Evolutionary conservation across 2,888 invertebrate species (phyloP).

Genomic region (Phragmatobia fuliginosa): DNA sequence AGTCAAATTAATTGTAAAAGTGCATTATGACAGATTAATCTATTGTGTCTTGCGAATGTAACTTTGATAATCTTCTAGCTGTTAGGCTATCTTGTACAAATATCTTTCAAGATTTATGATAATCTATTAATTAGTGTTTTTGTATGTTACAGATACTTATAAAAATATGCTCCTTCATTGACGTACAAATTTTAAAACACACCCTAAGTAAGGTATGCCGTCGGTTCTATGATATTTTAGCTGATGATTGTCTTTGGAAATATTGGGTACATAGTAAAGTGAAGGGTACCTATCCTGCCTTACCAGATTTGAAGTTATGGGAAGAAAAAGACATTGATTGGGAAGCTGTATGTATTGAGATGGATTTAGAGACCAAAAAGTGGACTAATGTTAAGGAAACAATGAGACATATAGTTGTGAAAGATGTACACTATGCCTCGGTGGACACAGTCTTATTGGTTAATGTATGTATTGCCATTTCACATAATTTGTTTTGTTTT

Average conservation of each 20-base stretch:
- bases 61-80: too few species aligned
- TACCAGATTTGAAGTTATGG: slow-evolving; percentile 71
- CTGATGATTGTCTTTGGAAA: slow-evolving; percentile 86
- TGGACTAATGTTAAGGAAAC: slow-evolving; percentile 83
- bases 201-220: slow-evolving; percentile 85
- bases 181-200: slow-evolving; percentile 84
- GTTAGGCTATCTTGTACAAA: too few species aligned
- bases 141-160: slow-evolving; percentile 84
- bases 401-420: slow-evolving; percentile 80
- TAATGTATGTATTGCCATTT: slow-evolving; percentile 74
- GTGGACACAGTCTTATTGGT: slow-evolving; percentile 86
- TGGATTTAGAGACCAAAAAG: slow-evolving; percentile 85
- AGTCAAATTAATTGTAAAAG: too few species aligned
- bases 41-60: too few species aligned
- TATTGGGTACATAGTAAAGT: slow-evolving; percentile 80
- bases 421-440: slow-evolving; percentile 86
- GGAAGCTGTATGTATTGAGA: slow-evolving; percentile 86
- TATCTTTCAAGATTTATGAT: too few species aligned
- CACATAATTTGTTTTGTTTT: not conserved
- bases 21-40: too few species aligned
- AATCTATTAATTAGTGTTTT: not conserved
- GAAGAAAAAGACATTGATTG: slow-evolving; percentile 81
- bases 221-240: slow-evolving; percentile 85
- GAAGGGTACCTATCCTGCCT: slow-evolving; percentile 71
- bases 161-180: slow-evolving; percentile 87